Conservation (phyloP, 1,140 invertebrate species). For the Gryllus bimaculatus region DNA sequence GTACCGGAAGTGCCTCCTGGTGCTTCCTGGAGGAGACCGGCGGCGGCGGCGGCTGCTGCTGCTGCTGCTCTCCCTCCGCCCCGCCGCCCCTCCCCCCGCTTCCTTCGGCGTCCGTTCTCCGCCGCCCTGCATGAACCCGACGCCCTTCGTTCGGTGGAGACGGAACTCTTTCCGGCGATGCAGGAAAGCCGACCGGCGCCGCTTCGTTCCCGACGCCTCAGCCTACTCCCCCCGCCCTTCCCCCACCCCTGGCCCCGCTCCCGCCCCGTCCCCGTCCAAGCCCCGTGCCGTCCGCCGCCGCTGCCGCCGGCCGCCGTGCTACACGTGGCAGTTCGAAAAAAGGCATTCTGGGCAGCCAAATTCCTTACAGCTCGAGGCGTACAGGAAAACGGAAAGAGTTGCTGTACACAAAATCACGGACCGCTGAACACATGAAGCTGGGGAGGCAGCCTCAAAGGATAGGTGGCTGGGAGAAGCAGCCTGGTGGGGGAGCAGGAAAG, state of each 20-base stretch:
- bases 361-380: background rate
- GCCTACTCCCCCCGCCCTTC: too few species aligned
- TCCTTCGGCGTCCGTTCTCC: background rate
- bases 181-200: background rate
- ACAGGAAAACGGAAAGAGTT: slow-evolving; percentile 4
- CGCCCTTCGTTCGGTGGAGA: background rate
- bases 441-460: background rate
- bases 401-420: background rate
- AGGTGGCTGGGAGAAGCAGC: too few species aligned
- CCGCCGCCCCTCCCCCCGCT: background rate
- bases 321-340: background rate
- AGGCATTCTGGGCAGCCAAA: background rate
- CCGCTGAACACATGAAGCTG: background rate
- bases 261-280: too few species aligned
- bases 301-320: too few species aligned
- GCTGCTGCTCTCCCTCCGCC: background rate
- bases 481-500: too few species aligned
- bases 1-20: background rate
- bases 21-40: background rate
- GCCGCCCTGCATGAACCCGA: background rate
- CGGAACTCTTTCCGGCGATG: background rate
- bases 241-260: too few species aligned
- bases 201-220: too few species aligned
- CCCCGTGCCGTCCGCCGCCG: too few species aligned
- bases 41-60: background rate